These are phyloP conservation scores for Pogonus chalceus DNA, from an alignment of 1,140 invertebrate genomes.

Conservation along the genomic window DNA sequence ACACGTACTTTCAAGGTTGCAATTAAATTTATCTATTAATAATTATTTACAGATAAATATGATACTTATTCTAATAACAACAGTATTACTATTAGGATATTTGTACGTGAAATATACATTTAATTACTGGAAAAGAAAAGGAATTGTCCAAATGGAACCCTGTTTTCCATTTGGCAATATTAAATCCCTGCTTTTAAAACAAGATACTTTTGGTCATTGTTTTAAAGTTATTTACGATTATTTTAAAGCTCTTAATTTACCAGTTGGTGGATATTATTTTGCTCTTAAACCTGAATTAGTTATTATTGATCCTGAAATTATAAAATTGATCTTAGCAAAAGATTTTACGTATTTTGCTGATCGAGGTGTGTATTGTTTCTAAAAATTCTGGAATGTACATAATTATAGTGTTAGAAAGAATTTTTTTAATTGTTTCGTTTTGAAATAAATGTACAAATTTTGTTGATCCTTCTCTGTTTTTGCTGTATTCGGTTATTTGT, in stretches of 20 bases:
- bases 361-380: constrained; percentile 36
- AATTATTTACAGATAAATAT: too few species aligned
- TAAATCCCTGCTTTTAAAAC: not conserved
- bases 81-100: not conserved
- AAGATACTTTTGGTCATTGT: not conserved
- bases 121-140: not conserved
- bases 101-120: not conserved
- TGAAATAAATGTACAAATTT: too few species aligned
- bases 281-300: constrained; percentile 32
- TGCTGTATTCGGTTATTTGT: too few species aligned
- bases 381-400: too few species aligned
- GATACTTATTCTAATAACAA: not conserved
- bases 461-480: too few species aligned
- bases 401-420: too few species aligned
- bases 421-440: too few species aligned
- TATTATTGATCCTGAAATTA: constrained; percentile 36
- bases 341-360: constrained; percentile 45
- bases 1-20: too few species aligned
- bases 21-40: too few species aligned
- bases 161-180: constrained; percentile 8
- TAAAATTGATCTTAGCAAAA: constrained; percentile 37
- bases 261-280: constrained; percentile 27
- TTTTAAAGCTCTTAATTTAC: not conserved
- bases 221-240: not conserved
- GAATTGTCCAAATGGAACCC: not conserved